A percentile compares a stretch with the other conserved stretches of the same genome.
Conservation (phyloP, 2,888 invertebrate genomes). For the Hirtodrosophila histrioides region DNA sequence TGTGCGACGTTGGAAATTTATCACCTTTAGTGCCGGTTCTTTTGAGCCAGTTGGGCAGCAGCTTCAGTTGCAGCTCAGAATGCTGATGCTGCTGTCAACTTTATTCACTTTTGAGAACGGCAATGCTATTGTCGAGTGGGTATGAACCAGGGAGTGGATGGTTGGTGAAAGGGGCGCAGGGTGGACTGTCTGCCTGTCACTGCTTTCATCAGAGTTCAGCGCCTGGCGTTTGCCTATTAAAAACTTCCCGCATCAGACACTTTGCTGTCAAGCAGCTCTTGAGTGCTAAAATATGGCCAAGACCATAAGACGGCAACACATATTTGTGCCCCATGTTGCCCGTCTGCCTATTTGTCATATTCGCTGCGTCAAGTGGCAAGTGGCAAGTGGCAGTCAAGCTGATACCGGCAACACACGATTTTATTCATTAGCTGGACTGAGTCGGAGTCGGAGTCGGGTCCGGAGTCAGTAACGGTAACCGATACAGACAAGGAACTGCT, state of each 20-base stretch:
- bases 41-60: slow-evolving; percentile 10
- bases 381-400: slow-evolving; percentile 35
- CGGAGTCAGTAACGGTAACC: slow-evolving; percentile 12
- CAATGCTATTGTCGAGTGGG: slow-evolving; percentile 10
- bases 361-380: slow-evolving; percentile 36
- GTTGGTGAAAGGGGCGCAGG: background rate
- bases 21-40: slow-evolving; percentile 58
- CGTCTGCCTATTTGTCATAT: slow-evolving; percentile 40
- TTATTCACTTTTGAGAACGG: slow-evolving; percentile 27
- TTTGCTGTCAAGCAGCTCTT: slow-evolving; percentile 7
- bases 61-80: slow-evolving; percentile 4
- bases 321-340: background rate
- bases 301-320: slow-evolving; percentile 7
- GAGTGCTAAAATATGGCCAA: slow-evolving; percentile 42
- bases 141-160: background rate
- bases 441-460: slow-evolving; percentile 15
- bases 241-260: slow-evolving; percentile 37
- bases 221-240: slow-evolving; percentile 62
- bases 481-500: slow-evolving; percentile 5
- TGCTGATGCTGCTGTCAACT: slow-evolving; percentile 31
- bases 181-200: slow-evolving; percentile 23
- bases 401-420: slow-evolving; percentile 28
- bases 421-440: slow-evolving; percentile 42
- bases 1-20: slow-evolving; percentile 53
- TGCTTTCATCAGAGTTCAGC: slow-evolving; percentile 69